Percentiles rank a stretch among this genome's conserved stretches.
Evolutionary conservation across 1,140 invertebrate genomes (phyloP).

Genomic region (Meteorus sp.): DNA sequence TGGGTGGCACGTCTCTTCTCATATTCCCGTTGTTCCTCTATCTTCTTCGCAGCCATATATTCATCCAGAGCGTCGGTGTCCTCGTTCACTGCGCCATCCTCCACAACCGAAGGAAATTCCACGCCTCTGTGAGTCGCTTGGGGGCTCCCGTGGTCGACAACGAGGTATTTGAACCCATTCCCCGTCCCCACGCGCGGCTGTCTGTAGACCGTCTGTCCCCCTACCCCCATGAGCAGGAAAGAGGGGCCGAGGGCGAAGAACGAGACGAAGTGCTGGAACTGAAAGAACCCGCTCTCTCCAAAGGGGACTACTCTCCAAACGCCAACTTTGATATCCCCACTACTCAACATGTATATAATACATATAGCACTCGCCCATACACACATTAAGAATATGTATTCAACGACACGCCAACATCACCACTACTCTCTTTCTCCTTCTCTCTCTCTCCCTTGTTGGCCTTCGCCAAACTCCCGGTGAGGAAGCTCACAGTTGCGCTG

Average conservation of each 20-base stretch:
- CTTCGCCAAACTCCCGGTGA: too few relatives aligned
- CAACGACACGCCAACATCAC: neutral
- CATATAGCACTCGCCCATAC: neutral
- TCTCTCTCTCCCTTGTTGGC: too few relatives aligned
- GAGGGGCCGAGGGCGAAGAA: neutral
- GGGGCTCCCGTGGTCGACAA: constrained; percentile 10
- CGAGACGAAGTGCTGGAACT: too few relatives aligned
- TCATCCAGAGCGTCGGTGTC: neutral
- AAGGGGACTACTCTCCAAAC: too few relatives aligned
- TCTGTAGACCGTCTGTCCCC: constrained; percentile 22
- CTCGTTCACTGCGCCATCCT: neutral
- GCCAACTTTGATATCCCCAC: too few relatives aligned
- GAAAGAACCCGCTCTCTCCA: neutral
- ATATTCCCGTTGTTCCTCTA: neutral
- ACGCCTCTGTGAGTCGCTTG: constrained; percentile 1
- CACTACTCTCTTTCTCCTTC: too few relatives aligned
- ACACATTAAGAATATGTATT: neutral
- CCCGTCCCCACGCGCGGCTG: constrained; percentile 2
- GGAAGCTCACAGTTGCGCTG: too few relatives aligned
- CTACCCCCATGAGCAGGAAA: constrained; percentile 4
- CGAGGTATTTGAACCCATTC: constrained; percentile 41
- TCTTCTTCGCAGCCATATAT: neutral
- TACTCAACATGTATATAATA: too few relatives aligned
- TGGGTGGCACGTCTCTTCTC: too few relatives aligned
- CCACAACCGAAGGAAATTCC: constrained; percentile 4